Evolutionary conservation across 2,888 invertebrate genomes (phyloP).

Genomic region (Ophioninae sp.): DNA sequence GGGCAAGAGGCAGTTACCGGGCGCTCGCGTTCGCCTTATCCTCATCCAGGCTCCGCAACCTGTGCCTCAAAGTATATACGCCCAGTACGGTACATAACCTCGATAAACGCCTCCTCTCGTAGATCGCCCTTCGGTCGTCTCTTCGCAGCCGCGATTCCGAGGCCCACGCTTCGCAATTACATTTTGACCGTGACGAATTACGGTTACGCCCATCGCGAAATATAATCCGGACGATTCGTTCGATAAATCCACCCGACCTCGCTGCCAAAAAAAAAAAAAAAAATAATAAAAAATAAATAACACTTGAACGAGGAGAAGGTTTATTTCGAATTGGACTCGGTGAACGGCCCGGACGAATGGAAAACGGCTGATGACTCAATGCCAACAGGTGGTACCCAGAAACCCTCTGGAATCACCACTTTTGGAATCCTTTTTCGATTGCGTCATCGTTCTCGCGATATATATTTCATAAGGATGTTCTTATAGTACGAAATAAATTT

Average conservation of each 20-base stretch:
- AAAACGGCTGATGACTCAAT: too few relatives aligned
- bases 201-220: neutral
- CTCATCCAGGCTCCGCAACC: neutral
- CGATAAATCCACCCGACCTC: neutral
- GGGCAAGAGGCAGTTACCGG: conserved; percentile 6
- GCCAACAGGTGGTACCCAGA: too few relatives aligned
- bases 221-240: neutral
- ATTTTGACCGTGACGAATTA: neutral
- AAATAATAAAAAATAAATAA: too few relatives aligned
- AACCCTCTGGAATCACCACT: too few relatives aligned
- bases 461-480: too few relatives aligned
- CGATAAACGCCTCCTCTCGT: neutral
- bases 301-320: too few relatives aligned
- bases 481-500: too few relatives aligned
- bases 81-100: neutral
- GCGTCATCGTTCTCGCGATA: too few relatives aligned
- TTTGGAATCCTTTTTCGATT: too few relatives aligned
- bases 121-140: neutral
- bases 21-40: neutral
- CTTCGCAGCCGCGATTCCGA: neutral
- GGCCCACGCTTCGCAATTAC: neutral
- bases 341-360: too few relatives aligned
- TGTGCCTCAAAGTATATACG: conserved; percentile 1
- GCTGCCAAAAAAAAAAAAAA: too few relatives aligned
- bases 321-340: too few relatives aligned